Base-by-base conservation (phyloP, 2,113 vertebrate species). In the Phodopus roborovskii region DNA sequence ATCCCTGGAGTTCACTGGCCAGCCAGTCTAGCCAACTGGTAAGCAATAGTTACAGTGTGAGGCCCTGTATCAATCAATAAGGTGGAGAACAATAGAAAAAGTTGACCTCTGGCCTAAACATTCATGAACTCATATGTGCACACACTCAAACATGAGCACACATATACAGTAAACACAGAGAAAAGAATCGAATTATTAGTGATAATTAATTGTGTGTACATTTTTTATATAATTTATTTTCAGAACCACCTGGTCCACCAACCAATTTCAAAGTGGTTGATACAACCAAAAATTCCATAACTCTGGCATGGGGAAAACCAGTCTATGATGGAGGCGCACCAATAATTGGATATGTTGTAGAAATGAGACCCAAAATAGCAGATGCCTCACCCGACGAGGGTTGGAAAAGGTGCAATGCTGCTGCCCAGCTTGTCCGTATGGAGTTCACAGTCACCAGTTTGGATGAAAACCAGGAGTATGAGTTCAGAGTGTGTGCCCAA, bases 401-500 rank as follows among this genome's bases (percentile, higher is more conserved):
- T 79, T 99, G 99, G 99, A 99, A 99, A 98, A 98, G 99, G 90
- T 99, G 99, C 95, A 99, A 99, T 83, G 99, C 99, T 90, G 99
- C 99, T 62, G 99, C 99, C 92, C 99, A 99, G 96, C 98, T 99
- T 95, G 98, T 99, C 60, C 98, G 99, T 84, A 99, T 99, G 95
- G 99, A 99, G 98, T 99, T 99, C 98, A 99, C 99, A 6, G 99
- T 99, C 71, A 98, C 99, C 75, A 99, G 99, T 97, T 98, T 99
- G 84, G 98, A 99, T 95, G 99, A 99, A 94, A 99, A 99, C 4
- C 98, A 99, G 42, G 97, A 99, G 85, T 99, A 99, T 87, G 99
- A 99, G 97, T 99, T 99, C 97, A 99, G 99, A 94, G 99, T 99
- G 84, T 99, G 99, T 82, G 99, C 99, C 75, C 99, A 99, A 98